Percentiles rank a stretch among this genome's conserved stretches.
These are phyloP conservation scores for Acromyrmex heyeri DNA, from an alignment of 1,140 invertebrate genomes.

Conservation along the genomic window DNA sequence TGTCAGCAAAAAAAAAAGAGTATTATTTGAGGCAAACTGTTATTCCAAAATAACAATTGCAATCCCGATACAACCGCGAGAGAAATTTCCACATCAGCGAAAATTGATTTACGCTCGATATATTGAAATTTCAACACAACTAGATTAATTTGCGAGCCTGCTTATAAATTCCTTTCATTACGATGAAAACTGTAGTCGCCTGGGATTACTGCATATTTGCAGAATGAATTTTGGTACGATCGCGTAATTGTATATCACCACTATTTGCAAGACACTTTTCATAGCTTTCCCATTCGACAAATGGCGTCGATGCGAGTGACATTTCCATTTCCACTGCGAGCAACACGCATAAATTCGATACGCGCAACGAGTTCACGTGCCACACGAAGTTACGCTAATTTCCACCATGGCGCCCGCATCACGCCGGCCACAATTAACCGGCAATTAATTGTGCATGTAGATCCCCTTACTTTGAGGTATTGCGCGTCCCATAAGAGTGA, in stretches of 20 bases:
- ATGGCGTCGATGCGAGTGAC: conserved; percentile 39
- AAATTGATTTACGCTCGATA: conserved; percentile 55
- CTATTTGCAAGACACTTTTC: conserved; percentile 61
- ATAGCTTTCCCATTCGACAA: conserved; percentile 37
- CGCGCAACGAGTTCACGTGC: conserved; percentile 67
- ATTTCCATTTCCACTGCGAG: conserved; percentile 51
- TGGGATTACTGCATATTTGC: conserved; percentile 43
- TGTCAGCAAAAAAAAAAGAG: neutral
- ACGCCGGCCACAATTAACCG: conserved; percentile 68
- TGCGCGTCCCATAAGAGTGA: conserved; percentile 34
- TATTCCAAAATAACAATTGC: conserved; percentile 32
- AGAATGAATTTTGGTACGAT: conserved; percentile 37
- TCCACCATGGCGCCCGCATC: conserved; percentile 66
- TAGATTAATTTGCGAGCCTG: conserved; percentile 47
- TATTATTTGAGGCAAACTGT: conserved; percentile 13
- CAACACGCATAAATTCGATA: conserved; percentile 68
- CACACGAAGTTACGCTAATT: conserved; percentile 67
- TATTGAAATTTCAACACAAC: conserved; percentile 42
- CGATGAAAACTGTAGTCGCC: conserved; percentile 26
- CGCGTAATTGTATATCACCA: conserved; percentile 47
- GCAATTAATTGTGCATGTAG: conserved; percentile 67
- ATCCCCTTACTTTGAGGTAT: conserved; percentile 60
- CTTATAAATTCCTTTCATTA: conserved; percentile 58
- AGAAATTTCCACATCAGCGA: conserved; percentile 29
- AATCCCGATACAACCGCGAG: conserved; percentile 1